These are phyloP conservation scores for Mamestra configurata DNA, from an alignment of 1,140 invertebrate genomes.

Conservation along the genomic window DNA sequence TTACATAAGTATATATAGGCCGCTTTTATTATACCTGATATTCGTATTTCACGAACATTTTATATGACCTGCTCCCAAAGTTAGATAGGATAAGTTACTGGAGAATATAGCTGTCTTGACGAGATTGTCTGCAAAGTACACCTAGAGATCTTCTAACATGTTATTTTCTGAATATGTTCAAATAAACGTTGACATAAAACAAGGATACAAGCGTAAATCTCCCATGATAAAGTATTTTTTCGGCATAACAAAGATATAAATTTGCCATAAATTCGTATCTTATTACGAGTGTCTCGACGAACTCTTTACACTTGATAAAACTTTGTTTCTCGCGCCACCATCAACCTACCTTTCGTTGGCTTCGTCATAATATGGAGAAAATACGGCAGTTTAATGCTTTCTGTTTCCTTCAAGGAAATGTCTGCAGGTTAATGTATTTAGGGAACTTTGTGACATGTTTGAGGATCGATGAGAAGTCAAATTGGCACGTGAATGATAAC, in stretches of 20 bases:
- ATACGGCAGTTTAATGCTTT: constrained; percentile 47
- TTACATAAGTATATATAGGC: not conserved
- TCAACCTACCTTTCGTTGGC: constrained; percentile 45
- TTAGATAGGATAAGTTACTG: constrained; percentile 20
- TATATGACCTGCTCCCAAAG: not conserved
- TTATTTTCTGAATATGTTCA: constrained; percentile 39
- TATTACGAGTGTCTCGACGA: constrained; percentile 69
- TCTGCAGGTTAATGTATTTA: constrained; percentile 28
- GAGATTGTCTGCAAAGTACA: not conserved
- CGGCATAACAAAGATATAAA: constrained; percentile 70
- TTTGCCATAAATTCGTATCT: constrained; percentile 69
- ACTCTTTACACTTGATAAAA: constrained; percentile 75
- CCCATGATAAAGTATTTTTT: constrained; percentile 57
- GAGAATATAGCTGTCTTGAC: not conserved
- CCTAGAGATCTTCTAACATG: constrained; percentile 8
- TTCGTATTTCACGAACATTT: not conserved
- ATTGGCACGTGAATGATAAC: not conserved
- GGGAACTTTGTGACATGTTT: constrained; percentile 8
- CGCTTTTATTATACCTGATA: not conserved
- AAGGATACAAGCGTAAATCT: constrained; percentile 55
- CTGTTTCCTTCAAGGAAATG: constrained; percentile 24
- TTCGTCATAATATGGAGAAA: constrained; percentile 34
- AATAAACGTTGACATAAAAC: constrained; percentile 46
- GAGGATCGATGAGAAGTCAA: constrained; percentile 5
- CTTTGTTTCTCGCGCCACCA: constrained; percentile 63